Evolutionary conservation across 2,888 invertebrate genomes (phyloP).

Genomic region (Cephus pygmeus): DNA sequence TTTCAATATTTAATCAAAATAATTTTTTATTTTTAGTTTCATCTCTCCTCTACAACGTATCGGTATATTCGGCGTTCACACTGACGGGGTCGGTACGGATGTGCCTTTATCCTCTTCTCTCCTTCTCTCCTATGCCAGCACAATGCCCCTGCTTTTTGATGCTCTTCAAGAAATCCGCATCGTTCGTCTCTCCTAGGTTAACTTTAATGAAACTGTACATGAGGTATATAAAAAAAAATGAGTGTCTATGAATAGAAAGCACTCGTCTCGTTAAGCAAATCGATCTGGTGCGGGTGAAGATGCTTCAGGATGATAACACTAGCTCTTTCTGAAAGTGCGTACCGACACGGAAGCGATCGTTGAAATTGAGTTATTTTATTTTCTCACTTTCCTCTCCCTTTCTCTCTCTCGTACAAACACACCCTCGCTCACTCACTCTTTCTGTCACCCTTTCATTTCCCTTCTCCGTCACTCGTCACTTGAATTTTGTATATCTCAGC

Average conservation of each 20-base stretch:
- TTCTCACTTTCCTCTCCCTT: background rate
- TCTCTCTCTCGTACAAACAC: background rate
- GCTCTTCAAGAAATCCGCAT: background rate
- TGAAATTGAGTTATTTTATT: background rate
- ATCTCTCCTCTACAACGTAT: background rate
- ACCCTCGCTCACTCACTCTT: no score
- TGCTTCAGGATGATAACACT: background rate
- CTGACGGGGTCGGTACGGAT: background rate
- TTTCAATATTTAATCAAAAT: background rate
- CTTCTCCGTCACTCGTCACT: background rate
- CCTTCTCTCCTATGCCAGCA: conserved; percentile 8
- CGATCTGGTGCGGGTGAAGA: background rate
- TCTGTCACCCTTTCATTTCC: conserved; percentile 6
- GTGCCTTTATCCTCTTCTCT: conserved; percentile 5
- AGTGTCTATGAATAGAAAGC: background rate
- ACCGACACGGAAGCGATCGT: background rate
- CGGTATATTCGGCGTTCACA: background rate
- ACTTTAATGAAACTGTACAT: background rate
- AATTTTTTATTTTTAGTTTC: background rate
- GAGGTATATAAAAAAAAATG: background rate
- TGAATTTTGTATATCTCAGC: conserved; percentile 14
- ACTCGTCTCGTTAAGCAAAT: background rate
- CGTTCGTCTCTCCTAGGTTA: background rate
- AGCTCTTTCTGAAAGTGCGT: background rate
- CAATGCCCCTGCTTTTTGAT: background rate